Conservation (phyloP, 2,113 vertebrate species). For the Proterorhinus semilunaris region DNA sequence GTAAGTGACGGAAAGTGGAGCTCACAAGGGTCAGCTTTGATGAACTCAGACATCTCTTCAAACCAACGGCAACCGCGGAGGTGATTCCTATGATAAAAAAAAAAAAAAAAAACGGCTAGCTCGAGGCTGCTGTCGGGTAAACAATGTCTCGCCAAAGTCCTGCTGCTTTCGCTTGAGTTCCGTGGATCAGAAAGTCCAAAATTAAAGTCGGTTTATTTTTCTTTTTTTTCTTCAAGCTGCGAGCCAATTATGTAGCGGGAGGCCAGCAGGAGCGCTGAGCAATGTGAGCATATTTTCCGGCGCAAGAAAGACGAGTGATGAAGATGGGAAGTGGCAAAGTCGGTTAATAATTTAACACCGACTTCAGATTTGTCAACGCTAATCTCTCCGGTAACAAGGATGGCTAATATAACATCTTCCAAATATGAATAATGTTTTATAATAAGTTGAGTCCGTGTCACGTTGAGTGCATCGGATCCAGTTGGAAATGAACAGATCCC, state of each 20-base stretch:
- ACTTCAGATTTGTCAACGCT: not conserved
- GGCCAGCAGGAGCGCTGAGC: not conserved
- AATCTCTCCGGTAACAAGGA: not conserved
- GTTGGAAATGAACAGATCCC: not conserved
- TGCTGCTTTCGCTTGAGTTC: not conserved
- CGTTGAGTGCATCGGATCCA: constrained; percentile 14
- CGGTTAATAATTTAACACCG: not conserved
- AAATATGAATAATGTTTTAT: constrained; percentile 6
- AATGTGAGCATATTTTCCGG: not conserved
- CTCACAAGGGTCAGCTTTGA: constrained; percentile 20
- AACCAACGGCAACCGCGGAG: constrained; percentile 25
- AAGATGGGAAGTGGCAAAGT: not conserved
- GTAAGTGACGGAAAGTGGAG: constrained; percentile 31
- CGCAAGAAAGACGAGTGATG: not conserved
- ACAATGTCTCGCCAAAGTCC: constrained; percentile 9
- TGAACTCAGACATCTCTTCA: constrained; percentile 19
- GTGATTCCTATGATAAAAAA: constrained; percentile 37
- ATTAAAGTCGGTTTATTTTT: not conserved
- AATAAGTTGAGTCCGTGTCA: not conserved
- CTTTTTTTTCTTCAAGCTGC: not conserved
- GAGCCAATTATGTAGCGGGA: not conserved
- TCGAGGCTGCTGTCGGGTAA: constrained; percentile 16
- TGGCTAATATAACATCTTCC: not conserved
- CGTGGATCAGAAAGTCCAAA: not conserved
- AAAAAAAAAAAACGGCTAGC: constrained; percentile 15